A percentile compares a stretch with the other conserved stretches of the same genome.
These are phyloP conservation scores for Corbicula japonica DNA, from an alignment of 2,888 invertebrate genomes.

Conservation along the genomic window DNA sequence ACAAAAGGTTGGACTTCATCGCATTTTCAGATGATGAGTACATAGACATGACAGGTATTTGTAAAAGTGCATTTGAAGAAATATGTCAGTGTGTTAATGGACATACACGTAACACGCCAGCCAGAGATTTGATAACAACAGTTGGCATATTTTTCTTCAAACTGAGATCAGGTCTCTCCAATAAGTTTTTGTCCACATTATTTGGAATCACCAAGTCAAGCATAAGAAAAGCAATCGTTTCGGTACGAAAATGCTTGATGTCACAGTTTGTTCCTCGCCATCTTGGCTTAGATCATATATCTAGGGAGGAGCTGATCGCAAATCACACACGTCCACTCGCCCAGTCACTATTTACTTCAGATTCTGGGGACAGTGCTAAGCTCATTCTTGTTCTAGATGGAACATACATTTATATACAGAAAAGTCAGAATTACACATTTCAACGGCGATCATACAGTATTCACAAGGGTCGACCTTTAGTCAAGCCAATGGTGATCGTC, in stretches of 20 bases:
- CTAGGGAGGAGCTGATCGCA: constrained; percentile 38
- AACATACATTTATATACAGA: too few relatives aligned
- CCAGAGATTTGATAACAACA: constrained; percentile 26
- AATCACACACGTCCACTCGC: constrained; percentile 48
- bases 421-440: too few relatives aligned
- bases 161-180: constrained; percentile 49
- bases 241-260: constrained; percentile 41
- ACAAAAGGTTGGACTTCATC: constrained; percentile 30
- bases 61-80: constrained; percentile 32
- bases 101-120: constrained; percentile 35
- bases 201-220: constrained; percentile 52
- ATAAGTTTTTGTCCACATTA: constrained; percentile 45
- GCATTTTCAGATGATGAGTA: constrained; percentile 34
- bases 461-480: too few relatives aligned
- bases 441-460: too few relatives aligned
- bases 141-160: constrained; percentile 54
- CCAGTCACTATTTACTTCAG: too few relatives aligned
- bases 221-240: constrained; percentile 43
- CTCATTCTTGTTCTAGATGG: too few relatives aligned
- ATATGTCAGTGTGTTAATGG: constrained; percentile 9
- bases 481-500: too few relatives aligned
- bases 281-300: constrained; percentile 37
- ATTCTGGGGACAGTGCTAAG: too few relatives aligned
- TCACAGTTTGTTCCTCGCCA: constrained; percentile 36
- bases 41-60: constrained; percentile 32